Evolutionary conservation across 2,888 invertebrate genomes (phyloP).

Genomic region (Temnothorax unifasciatus): DNA sequence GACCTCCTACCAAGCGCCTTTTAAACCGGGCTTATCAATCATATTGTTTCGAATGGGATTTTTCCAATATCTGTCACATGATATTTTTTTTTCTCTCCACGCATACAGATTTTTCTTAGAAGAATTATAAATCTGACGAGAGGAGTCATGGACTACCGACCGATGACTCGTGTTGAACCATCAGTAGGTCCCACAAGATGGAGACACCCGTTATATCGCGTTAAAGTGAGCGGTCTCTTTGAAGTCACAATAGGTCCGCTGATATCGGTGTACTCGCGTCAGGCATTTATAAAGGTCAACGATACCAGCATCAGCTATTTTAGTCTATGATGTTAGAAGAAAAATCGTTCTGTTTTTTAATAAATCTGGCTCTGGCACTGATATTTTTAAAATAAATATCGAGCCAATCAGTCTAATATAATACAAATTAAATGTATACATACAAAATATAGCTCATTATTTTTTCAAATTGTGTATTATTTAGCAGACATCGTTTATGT

Average conservation of each 20-base stretch:
- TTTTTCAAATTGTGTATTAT: neutral
- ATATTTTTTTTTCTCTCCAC: neutral
- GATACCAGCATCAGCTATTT: conserved; percentile 18
- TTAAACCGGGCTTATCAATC: too few species aligned
- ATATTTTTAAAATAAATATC: neutral
- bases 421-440: neutral
- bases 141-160: conserved; percentile 7
- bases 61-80: neutral
- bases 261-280: neutral
- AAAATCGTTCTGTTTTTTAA: neutral
- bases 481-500: too few species aligned
- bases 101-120: neutral
- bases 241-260: neutral
- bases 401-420: neutral
- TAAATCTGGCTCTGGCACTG: neutral
- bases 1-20: neutral
- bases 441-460: neutral
- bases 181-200: conserved; percentile 40
- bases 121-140: neutral
- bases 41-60: neutral
- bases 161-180: neutral
- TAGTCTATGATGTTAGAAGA: neutral
- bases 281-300: neutral
- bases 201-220: conserved; percentile 23
- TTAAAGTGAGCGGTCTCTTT: neutral